Evolutionary conservation across 2,888 invertebrate species (phyloP), one percentile per base, ranked within the genome.

Genomic region (Pycnomerus fuliginosus): DNA sequence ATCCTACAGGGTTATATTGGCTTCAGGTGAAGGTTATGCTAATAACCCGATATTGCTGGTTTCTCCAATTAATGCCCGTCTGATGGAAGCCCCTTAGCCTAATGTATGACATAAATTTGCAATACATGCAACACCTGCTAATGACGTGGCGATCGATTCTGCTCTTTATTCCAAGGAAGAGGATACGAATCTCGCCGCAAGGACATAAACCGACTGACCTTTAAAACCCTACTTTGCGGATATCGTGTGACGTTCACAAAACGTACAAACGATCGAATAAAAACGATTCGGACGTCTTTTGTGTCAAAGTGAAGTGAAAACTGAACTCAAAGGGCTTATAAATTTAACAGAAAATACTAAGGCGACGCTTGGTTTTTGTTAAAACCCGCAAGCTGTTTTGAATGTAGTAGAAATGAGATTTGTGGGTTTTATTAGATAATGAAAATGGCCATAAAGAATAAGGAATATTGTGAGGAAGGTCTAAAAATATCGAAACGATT

Each of bases 251-350:
- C 34, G 20, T 42, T 37, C 28, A 42, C 33, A 29, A 27, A 35
- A 35, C 40, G 46, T 41, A 50, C 44, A 47, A 50, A 50, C 40
- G 50, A 47, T 43, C 44, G 43, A 50, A 50, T 48, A 48, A 50
- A 50, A 44, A 43, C 30, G 37, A 30, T 42, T 46, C 49, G 37
- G 31, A 43, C 43, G 39, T 51, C 42, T 42, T 42, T 37, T 43
- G 48, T 46, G 45, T 49, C 42, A 49, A 49, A 47, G 49, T 32
- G 36, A 40, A 51, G 45, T 51, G 48, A 48, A 49, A 52, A 45
- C 45, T 40, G 42, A 52, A 43, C 36, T 25, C 46, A 23, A 44
- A 43, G 31, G 44, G 38, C 32, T 49, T 49, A 44, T 44, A 52
- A 46, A 46, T 44, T 39, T 35, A 35, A 30, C 35, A 35, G 35